Evolutionary conservation across 2,797 vertebrate species (phyloP), one percentile per base, ranked within the genome.

Genomic region (Trichosurus vulpecula): DNA sequence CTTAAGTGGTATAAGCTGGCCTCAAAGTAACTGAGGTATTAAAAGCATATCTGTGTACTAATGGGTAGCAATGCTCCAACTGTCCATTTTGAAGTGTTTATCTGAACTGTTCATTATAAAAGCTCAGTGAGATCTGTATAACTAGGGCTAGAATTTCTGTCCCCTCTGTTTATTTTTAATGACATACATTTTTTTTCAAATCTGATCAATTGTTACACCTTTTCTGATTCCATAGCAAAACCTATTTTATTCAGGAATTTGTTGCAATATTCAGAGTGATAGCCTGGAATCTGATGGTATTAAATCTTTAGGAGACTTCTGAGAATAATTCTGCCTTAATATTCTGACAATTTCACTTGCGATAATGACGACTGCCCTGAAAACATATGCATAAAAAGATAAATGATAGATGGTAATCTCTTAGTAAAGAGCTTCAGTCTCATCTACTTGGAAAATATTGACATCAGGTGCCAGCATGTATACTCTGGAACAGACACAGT

Each of bases 51-150:
- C 57, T 89, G 58, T 89, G 91, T 8, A 56, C 47, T 57, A 95
- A 96, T 19, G 81, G 0, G 92, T 47, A 93, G 61, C 12, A 66
- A 51, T 93, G 89, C 87, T 10, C 22, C 25, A 94, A 4, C 10
- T 58, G 0, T 53, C 54, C 93, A 58, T 66, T 58, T 81, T n/a
- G 6, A 30, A 87, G 66, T 90, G 91, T 47, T 52, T 91, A 56
- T 74, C 81, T 52, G 93, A 90, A 94, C 58, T 93, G 93, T 61
- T 90, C 16, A 92, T 94, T 94, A n/a, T 29, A 31, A 61, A 74
- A 74, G 61, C 14, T 74, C 61, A 92, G 1, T 52, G 0, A 30
- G 56, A n/a, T 56, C 31, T 11, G 35, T 35, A n/a, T 35, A 0
- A 5, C 52, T 90, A 52, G 22, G 19, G 52, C 27, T 54, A 94